Conservation (phyloP, 2,113 vertebrate genomes). For the Uria aalge region DNA sequence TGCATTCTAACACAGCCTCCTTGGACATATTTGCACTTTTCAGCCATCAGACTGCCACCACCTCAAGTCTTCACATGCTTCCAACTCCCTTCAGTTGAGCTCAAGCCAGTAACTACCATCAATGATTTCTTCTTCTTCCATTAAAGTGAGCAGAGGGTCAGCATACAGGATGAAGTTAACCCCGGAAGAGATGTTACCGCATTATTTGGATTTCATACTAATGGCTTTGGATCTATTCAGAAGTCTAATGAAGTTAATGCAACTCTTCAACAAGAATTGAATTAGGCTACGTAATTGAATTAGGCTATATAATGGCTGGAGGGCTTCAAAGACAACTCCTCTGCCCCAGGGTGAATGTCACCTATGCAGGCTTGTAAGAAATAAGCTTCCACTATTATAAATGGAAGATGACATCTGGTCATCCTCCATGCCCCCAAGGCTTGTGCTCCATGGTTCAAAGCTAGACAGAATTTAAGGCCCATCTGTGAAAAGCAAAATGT, state of each 20-base stretch:
- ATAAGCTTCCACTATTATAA: constrained; percentile 34
- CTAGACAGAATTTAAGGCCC: constrained; percentile 65
- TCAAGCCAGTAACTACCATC: constrained; percentile 28
- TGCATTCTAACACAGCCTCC: not conserved
- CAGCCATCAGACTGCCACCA: not conserved
- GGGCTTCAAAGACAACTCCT: constrained; percentile 25
- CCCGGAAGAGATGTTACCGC: constrained; percentile 10
- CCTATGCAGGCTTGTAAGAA: constrained; percentile 49
- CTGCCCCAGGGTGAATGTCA: constrained; percentile 42
- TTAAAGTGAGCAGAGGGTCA: constrained; percentile 37
- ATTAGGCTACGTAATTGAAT: not conserved
- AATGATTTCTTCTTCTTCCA: constrained; percentile 23
- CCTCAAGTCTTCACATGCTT: not conserved
- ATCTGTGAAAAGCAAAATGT: constrained; percentile 59
- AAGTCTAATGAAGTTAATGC: constrained; percentile 37
- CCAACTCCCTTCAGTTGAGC: constrained; percentile 19
- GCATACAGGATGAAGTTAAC: constrained; percentile 44
- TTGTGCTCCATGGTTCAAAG: constrained; percentile 65
- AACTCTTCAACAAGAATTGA: constrained; percentile 6
- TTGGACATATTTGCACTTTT: not conserved
- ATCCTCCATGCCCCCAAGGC: constrained; percentile 52
- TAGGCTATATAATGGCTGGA: constrained; percentile 13
- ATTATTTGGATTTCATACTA: constrained; percentile 37
- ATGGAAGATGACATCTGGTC: constrained; percentile 16
- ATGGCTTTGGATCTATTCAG: constrained; percentile 56